Conservation (phyloP, 2,888 invertebrate species). For the Hydraecia micacea region DNA sequence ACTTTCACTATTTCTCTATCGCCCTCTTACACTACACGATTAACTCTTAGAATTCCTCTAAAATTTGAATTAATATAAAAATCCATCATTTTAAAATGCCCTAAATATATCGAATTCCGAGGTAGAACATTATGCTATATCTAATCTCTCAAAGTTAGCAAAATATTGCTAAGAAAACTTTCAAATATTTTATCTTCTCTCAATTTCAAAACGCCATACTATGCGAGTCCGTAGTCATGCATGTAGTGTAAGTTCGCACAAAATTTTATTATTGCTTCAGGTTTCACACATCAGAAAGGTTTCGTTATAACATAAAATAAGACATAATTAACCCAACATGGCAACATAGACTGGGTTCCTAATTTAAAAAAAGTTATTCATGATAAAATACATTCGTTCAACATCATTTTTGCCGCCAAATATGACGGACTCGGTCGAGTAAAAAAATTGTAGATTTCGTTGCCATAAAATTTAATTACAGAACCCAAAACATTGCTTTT, state of each 20-base stretch:
- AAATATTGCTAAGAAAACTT: slow-evolving; percentile 59
- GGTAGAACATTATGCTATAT: slow-evolving; percentile 64
- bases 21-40: slow-evolving; percentile 67
- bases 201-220: slow-evolving; percentile 44
- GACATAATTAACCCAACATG: slow-evolving; percentile 59
- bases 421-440: slow-evolving; percentile 23
- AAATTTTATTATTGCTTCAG: slow-evolving; percentile 69
- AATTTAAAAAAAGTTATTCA: slow-evolving; percentile 21
- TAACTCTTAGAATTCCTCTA: slow-evolving; percentile 57
- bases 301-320: slow-evolving; percentile 51
- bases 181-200: slow-evolving; percentile 46
- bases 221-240: slow-evolving; percentile 56
- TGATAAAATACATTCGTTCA: slow-evolving; percentile 35
- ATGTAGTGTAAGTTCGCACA: slow-evolving; percentile 67
- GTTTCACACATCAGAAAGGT: slow-evolving; percentile 61
- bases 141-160: slow-evolving; percentile 62
- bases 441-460: slow-evolving; percentile 37
- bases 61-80: slow-evolving; percentile 64
- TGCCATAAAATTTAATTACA: slow-evolving; percentile 41
- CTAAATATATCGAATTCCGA: slow-evolving; percentile 64
- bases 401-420: slow-evolving; percentile 45
- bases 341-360: slow-evolving; percentile 51
- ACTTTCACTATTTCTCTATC: slow-evolving; percentile 49
- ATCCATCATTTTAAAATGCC: slow-evolving; percentile 56
- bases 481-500: slow-evolving; percentile 51